Base-by-base conservation (phyloP, 2,888 invertebrate species). In the Drosophila ezoana region DNA sequence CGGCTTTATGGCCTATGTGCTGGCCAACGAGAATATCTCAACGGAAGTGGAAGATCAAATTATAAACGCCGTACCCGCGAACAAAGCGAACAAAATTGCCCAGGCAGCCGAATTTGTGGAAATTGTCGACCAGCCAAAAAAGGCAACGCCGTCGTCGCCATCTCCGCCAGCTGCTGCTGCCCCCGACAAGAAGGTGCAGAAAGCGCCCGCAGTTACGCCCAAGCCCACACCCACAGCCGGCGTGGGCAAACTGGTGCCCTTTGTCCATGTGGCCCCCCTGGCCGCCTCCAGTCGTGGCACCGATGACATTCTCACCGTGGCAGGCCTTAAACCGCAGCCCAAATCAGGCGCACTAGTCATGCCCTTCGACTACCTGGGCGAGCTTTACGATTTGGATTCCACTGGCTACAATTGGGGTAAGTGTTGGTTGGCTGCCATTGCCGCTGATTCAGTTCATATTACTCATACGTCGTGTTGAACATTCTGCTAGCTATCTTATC, bases 381-480 rank as follows among this genome's bases (percentile, higher is more conserved):
- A 90, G 73, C 80, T 91, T 18, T 87, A 79, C 69, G 90, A 90
- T 72, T 72, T 89, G 58, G 89, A 90, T 62, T 38, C 38, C 62
- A 87, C 81, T 53, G 90, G 90, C 52, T 91, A 91, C 67, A 87
- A 91, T 75, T 91, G 91, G 91, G 79, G 91, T 91, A 77, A 91
- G 91, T 90, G 35, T 40, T 11, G 44, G 20, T 13, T 20, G 11
- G 13, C 20, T 32, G 10, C 10, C 16, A 10, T 6, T 8, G 45
- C 16, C 23, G 75, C 75, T 80, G 84, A 83, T 60, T 86, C 84
- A 87, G 81, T 52, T 61, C 49, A 38, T 16, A 81, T 89, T 85
- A 85, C 85, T 85, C 89, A 85, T 85, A 79, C 79, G 85, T 74
- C 35, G 53, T 53, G 67, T 76, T 65, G 54, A 37, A 16, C 58